Percentiles rank a stretch among this genome's conserved stretches.
Evolutionary conservation across 1,140 invertebrate genomes (phyloP).

Genomic region (Leptinotarsa texana): DNA sequence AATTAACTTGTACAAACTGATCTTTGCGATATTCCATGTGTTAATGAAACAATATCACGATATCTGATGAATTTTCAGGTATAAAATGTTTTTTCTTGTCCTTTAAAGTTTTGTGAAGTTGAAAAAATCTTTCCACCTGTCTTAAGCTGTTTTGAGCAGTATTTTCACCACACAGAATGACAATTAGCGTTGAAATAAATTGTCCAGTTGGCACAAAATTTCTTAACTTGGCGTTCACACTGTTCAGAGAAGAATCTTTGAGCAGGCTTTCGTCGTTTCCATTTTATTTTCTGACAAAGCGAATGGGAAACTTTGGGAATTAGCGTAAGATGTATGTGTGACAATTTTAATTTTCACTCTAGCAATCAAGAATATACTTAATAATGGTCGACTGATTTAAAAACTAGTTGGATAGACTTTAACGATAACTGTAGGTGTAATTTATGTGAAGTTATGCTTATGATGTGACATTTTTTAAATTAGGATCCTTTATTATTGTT

Average conservation of each 20-base stretch:
- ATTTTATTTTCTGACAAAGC: background rate
- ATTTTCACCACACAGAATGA: background rate
- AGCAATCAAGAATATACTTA: conserved; percentile 37
- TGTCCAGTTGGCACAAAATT: background rate
- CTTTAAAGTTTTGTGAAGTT: too few species aligned
- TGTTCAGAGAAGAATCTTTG: background rate
- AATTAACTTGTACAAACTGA: too few species aligned
- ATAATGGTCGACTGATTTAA: conserved; percentile 37
- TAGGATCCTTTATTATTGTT: background rate
- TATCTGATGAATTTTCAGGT: too few species aligned
- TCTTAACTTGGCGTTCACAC: background rate
- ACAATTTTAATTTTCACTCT: background rate
- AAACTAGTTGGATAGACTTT: conserved; percentile 11
- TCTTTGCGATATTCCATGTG: too few species aligned
- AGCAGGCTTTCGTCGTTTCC: background rate
- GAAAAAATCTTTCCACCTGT: too few species aligned
- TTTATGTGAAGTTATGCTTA: conserved; percentile 15
- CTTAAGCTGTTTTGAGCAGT: too few species aligned
- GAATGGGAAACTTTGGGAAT: background rate
- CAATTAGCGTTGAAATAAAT: background rate
- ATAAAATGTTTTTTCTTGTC: too few species aligned
- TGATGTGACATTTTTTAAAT: conserved; percentile 8
- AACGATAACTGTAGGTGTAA: background rate
- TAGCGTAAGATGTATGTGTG: background rate
- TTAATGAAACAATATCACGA: too few species aligned